These are phyloP conservation scores for Conus ventricosus DNA, from an alignment of 1,140 invertebrate genomes.

Conservation along the genomic window DNA sequence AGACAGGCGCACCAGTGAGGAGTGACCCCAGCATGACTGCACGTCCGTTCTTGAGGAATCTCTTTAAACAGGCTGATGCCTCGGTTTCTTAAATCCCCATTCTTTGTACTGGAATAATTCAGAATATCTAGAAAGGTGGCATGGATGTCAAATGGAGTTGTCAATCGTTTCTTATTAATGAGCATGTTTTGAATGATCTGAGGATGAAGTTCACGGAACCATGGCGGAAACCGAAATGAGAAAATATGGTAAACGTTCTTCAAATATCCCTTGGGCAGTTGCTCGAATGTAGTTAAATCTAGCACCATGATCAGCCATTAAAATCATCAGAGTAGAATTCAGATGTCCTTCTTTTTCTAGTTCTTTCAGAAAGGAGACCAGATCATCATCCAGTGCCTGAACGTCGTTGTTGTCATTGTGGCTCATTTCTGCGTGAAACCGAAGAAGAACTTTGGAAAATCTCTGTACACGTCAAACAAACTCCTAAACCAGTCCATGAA, in stretches of 20 bases:
- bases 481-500: conserved; percentile 82
- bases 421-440: conserved; percentile 89
- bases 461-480: conserved; percentile 79
- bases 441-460: conserved; percentile 87
- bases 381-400: conserved; percentile 82
- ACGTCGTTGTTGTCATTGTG: conserved; percentile 84
- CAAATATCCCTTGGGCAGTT: conserved; percentile 89
- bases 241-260: conserved; percentile 93
- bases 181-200: conserved; percentile 81
- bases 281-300: conserved; percentile 85
- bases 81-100: conserved; percentile 74
- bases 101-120: conserved; percentile 80
- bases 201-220: conserved; percentile 81
- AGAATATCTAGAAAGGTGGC: conserved; percentile 70
- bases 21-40: conserved; percentile 90
- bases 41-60: conserved; percentile 82
- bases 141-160: conserved; percentile 76
- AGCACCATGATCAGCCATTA: conserved; percentile 94
- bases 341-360: conserved; percentile 79
- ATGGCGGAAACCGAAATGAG: conserved; percentile 84
- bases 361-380: conserved; percentile 82
- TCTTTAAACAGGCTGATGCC: conserved; percentile 82
- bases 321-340: conserved; percentile 81
- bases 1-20: conserved; percentile 96
- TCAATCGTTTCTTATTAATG: conserved; percentile 78